A percentile compares a stretch with the other conserved stretches of the same genome.
Evolutionary conservation across 2,888 invertebrate species (phyloP).

Genomic region (Cremastobaeus sp.): DNA sequence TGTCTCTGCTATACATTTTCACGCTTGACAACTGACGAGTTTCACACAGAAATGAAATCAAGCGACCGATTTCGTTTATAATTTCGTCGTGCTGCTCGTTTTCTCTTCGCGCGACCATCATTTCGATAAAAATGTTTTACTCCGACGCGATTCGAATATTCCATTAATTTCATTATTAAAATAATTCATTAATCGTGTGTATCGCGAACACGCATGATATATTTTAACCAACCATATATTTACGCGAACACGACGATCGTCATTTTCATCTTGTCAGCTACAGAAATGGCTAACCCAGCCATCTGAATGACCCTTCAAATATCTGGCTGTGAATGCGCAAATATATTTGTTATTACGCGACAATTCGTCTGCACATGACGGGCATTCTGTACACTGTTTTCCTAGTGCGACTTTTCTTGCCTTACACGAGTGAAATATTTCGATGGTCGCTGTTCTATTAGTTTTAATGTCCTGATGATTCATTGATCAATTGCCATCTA

Average conservation of each 20-base stretch:
- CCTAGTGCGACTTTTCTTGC: slow-evolving; percentile 39
- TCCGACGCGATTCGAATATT: slow-evolving; percentile 3
- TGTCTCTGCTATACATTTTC: no score
- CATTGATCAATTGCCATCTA: no score
- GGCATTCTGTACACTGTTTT: slow-evolving; percentile 25
- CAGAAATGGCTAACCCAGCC: slow-evolving; percentile 55
- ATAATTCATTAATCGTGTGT: slow-evolving; percentile 29
- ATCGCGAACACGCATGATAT: slow-evolving; percentile 12
- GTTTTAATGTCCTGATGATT: no score
- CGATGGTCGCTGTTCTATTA: no score
- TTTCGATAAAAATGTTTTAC: neutral
- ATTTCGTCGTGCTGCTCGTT: neutral
- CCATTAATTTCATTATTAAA: slow-evolving; percentile 34
- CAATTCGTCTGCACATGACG: slow-evolving; percentile 48
- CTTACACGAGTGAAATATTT: slow-evolving; percentile 1
- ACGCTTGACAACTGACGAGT: no score
- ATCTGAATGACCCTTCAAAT: slow-evolving; percentile 59
- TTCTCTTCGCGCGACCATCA: neutral
- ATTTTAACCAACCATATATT: slow-evolving; percentile 44
- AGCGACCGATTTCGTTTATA: neutral
- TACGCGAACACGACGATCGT: slow-evolving; percentile 51
- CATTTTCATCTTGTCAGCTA: slow-evolving; percentile 59
- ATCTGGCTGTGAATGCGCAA: slow-evolving; percentile 58
- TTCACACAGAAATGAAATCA: neutral
- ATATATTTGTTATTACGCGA: slow-evolving; percentile 56